Evolutionary conservation across 2,113 vertebrate genomes (phyloP).

Genomic region (Pseudopodoces humilis): DNA sequence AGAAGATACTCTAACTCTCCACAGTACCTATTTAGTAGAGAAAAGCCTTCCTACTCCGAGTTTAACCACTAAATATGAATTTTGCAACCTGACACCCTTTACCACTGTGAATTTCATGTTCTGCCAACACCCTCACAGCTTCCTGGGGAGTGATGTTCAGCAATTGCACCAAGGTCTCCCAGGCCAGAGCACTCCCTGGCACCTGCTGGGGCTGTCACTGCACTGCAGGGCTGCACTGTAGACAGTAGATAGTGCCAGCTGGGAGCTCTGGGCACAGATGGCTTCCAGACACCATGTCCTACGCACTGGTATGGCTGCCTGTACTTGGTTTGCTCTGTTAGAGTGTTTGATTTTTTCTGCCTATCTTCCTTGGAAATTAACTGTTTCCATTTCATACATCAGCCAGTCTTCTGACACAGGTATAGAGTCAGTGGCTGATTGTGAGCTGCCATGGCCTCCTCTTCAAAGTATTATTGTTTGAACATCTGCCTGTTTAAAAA

Average conservation of each 20-base stretch:
- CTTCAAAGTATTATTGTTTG: not conserved
- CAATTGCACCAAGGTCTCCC: fast-evolving
- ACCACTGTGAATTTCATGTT: not conserved
- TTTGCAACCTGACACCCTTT: not conserved
- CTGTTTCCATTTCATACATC: not conserved
- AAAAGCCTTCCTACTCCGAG: not conserved
- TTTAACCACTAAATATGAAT: not conserved
- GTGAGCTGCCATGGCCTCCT: not conserved
- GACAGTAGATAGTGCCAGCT: not conserved
- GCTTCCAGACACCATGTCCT: not conserved
- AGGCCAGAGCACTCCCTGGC: not conserved
- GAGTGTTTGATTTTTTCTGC: not conserved
- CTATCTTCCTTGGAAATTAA: not conserved
- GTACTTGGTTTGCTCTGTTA: not conserved
- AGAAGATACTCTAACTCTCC: not conserved
- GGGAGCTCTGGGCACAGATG: not conserved
- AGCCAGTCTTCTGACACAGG: not conserved
- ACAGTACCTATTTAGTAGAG: not conserved
- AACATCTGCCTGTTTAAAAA: slow-evolving; percentile 2
- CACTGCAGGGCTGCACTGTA: fast-evolving
- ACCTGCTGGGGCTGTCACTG: fast-evolving
- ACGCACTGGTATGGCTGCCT: fast-evolving
- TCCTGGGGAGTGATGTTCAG: not conserved
- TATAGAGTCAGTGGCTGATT: not conserved
- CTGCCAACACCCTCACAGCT: not conserved